Percentiles rank a stretch among this genome's conserved stretches.
Conservation (phyloP, 2,888 invertebrate species). For the Masnerella sp. region DNA sequence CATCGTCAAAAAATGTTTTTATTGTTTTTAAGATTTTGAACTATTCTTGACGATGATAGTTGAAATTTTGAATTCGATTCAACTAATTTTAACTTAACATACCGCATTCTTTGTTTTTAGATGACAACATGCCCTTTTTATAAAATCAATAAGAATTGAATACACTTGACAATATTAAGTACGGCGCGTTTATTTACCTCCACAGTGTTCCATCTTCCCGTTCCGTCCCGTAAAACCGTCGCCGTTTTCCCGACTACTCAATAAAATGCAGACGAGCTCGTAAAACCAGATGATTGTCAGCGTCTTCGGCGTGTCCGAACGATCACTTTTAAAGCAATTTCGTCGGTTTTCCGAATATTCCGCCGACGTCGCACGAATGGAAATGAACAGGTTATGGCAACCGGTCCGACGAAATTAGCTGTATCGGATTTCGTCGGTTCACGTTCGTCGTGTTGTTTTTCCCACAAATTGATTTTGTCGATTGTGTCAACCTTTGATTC, state of each 20-base stretch:
- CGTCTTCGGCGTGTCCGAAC: constrained; percentile 10
- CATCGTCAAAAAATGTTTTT: too few species aligned
- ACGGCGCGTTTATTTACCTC: constrained; percentile 35
- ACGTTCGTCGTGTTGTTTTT: too few species aligned
- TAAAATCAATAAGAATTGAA: too few species aligned
- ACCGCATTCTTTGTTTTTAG: constrained; percentile 2
- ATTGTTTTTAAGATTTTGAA: too few species aligned
- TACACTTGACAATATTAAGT: too few species aligned
- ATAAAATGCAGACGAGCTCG: constrained; percentile 48
- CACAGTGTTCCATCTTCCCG: constrained; percentile 13
- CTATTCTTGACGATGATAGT: too few species aligned
- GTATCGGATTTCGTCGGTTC: neutral
- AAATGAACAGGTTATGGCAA: constrained; percentile 1
- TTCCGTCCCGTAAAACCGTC: constrained; percentile 11
- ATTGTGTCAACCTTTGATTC: too few species aligned
- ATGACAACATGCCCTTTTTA: too few species aligned
- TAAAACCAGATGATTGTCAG: constrained; percentile 34
- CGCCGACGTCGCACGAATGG: constrained; percentile 9
- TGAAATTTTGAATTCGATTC: too few species aligned
- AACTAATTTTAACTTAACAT: too few species aligned
- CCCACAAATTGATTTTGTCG: too few species aligned
- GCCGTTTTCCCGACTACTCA: constrained; percentile 10
- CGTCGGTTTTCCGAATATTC: constrained; percentile 5
- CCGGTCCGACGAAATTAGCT: neutral
- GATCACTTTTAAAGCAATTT: constrained; percentile 34